Percentiles rank a stretch among this genome's conserved stretches.
Conservation (phyloP, 2,888 invertebrate species). For the Phaedon cochleariae region DNA sequence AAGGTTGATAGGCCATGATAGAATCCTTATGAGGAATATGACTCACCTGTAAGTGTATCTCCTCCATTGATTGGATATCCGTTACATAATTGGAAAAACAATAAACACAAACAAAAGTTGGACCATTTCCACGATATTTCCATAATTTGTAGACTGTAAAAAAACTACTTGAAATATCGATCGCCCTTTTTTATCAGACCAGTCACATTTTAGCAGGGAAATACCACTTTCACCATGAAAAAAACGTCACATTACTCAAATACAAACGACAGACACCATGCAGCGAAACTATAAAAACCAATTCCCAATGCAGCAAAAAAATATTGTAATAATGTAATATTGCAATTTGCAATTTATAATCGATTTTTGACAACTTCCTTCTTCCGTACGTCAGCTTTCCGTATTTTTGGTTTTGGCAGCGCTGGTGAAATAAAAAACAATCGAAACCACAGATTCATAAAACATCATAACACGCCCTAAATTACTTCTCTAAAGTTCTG, state of each 20-base stretch:
- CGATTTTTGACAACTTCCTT: not conserved
- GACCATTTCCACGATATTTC: slow-evolving; percentile 56
- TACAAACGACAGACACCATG: too few species aligned
- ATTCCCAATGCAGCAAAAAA: too few species aligned
- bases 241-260: not conserved
- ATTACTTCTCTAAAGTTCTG: too few species aligned
- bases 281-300: too few species aligned
- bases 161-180: slow-evolving; percentile 30
- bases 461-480: not conserved
- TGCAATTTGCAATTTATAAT: too few species aligned
- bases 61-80: slow-evolving; percentile 60
- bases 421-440: not conserved
- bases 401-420: not conserved
- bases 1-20: slow-evolving; percentile 17
- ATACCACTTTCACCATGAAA: not conserved
- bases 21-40: slow-evolving; percentile 39
- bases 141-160: slow-evolving; percentile 45
- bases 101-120: slow-evolving; percentile 54
- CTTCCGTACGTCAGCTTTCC: not conserved
- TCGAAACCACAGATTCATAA: not conserved
- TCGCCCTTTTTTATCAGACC: slow-evolving; percentile 29
- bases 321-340: too few species aligned
- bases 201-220: slow-evolving; percentile 32
- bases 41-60: slow-evolving; percentile 60
- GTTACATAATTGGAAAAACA: slow-evolving; percentile 58